phyloP scores from a whole-genome alignment of 2,888 invertebrate genomes.

The Adela reaumurella region DNA sequence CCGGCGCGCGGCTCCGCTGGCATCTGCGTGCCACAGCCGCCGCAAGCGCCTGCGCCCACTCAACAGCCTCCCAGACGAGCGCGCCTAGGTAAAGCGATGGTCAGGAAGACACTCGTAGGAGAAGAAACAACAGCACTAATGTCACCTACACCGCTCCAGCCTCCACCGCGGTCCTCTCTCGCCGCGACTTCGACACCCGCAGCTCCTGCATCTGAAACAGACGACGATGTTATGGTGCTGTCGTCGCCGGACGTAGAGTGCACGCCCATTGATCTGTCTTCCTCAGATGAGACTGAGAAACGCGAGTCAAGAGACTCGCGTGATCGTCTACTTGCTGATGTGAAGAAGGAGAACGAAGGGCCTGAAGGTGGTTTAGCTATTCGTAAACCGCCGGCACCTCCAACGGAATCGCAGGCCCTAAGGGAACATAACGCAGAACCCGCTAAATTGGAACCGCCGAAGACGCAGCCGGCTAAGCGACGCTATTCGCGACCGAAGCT shows the following conservation, averaged over 20 bases:
- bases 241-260: constrained; percentile 45
- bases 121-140: constrained; percentile 48
- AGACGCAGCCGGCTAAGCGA: constrained; percentile 32
- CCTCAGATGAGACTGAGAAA: constrained; percentile 31
- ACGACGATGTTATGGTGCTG: constrained; percentile 48
- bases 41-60: constrained; percentile 33
- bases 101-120: constrained; percentile 58
- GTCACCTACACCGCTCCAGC: constrained; percentile 24
- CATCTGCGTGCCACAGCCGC: constrained; percentile 61
- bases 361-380: constrained; percentile 25
- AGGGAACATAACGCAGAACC: constrained; percentile 35
- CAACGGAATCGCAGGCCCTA: constrained; percentile 41
- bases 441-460: constrained; percentile 25
- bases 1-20: constrained; percentile 68
- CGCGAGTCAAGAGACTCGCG: constrained; percentile 14
- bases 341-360: constrained; percentile 48
- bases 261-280: constrained; percentile 46
- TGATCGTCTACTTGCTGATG: constrained; percentile 28
- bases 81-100: constrained; percentile 62
- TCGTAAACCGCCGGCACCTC: constrained; percentile 25
- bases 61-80: constrained; percentile 28
- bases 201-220: constrained; percentile 35
- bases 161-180: constrained; percentile 14
- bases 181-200: constrained; percentile 11
- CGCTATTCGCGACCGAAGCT: constrained; percentile 44